phyloP scores from a whole-genome alignment of 2,113 vertebrate species.

The Eublepharis macularius region DNA sequence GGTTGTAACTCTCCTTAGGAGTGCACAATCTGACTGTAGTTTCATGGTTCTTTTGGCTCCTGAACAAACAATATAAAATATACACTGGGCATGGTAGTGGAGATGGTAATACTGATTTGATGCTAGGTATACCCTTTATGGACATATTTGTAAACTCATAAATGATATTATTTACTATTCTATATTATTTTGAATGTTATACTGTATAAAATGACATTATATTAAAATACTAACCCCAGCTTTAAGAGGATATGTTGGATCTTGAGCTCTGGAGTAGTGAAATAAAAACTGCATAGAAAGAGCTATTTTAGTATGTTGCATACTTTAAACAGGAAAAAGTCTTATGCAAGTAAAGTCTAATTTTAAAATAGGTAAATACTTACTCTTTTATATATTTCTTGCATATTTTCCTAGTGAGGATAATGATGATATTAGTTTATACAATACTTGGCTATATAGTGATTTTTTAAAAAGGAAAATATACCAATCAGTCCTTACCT shows the following conservation, averaged over 20 bases:
- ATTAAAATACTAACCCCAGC: conserved; percentile 54
- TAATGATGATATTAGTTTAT: conserved; percentile 8
- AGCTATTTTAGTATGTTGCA: conserved; percentile 23
- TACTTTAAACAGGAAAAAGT: not conserved
- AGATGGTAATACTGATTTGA: not conserved
- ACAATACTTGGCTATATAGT: not conserved
- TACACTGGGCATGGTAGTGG: not conserved
- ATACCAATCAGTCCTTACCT: conserved; percentile 37
- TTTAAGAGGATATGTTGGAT: conserved; percentile 30
- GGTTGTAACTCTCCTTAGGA: too few species aligned
- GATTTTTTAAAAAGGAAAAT: conserved; percentile 14
- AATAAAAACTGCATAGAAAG: conserved; percentile 67
- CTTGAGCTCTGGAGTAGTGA: conserved; percentile 61
- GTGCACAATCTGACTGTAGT: too few species aligned
- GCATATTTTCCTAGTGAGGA: conserved; percentile 54
- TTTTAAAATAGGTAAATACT: conserved; percentile 30
- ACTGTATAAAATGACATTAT: not conserved
- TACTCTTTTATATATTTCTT: conserved; percentile 53
- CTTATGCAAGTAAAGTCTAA: not conserved
- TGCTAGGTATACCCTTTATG: not conserved
- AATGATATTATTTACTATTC: not conserved
- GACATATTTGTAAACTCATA: not conserved
- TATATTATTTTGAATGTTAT: not conserved
- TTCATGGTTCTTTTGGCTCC: not conserved
- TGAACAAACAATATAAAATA: not conserved